Base-by-base conservation (phyloP, 1,140 invertebrate genomes). In the Delia radicum region DNA sequence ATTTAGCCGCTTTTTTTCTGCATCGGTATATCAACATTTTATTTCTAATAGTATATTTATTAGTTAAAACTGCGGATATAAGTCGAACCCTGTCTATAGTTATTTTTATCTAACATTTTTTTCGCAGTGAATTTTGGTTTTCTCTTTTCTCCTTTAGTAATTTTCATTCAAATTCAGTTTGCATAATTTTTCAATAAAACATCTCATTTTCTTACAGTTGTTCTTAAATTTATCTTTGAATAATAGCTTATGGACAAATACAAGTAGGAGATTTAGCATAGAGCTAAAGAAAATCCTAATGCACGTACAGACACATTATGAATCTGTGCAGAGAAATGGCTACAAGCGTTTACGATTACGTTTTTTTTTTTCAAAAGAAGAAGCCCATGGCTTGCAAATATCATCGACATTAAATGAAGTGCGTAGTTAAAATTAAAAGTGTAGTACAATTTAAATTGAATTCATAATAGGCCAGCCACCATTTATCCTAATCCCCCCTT, bases 111-210 rank as follows among this genome's bases (percentile, higher is more conserved):
- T 12, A 6, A 12, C 8, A 42, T 42, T 42, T 6, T 10, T 12
- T 42, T 5, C n/a, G 15, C 37, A 42, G 10, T 42, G 10, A 42
- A 42, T 42, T 8, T 13, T 42, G 15, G 37, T 3, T 42, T 12
- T 42, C 15, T 42, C 15, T 42, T 42, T 42, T 42, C 8, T 42
- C 37, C 7, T 55, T 55, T 18, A 55, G 7, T 21, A 21, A 55
- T 55, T 55, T 55, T 55, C 18, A 55, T 55, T 55, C 48, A 55
- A 55, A 55, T 55, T 55, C 48, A 18, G 48, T 55, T 55, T 55
- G 48, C 48, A 55, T 55, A 55, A 55, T 55, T 55, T 55, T 55
- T 21, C 48, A 55, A 55, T 55, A 55, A 55, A 55, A 55, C 48
- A 55, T 6, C 48, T 55, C 48, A 55, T 55, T 55, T 55, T 55